Conservation (phyloP, 2,113 vertebrate genomes). For the Psittacula cyanocephala region DNA sequence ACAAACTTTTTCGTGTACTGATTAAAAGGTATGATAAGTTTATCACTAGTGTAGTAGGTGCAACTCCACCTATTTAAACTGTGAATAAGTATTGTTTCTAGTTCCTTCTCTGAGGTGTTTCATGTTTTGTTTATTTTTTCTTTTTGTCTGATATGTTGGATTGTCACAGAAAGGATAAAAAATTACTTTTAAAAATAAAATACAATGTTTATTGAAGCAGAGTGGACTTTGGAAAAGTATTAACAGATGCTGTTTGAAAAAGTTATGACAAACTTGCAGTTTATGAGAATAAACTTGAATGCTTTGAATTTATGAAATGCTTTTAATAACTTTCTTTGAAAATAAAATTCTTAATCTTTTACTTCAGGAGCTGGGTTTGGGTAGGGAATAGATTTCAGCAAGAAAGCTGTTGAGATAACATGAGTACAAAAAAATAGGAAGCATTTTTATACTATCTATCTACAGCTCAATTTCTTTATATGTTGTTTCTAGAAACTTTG, state of each 20-base stretch:
- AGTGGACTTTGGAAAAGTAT: not conserved
- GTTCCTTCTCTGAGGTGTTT: not conserved
- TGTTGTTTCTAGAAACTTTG: not conserved
- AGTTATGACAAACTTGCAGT: not conserved
- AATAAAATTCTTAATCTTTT: not conserved
- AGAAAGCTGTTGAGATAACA: not conserved
- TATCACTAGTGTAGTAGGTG: not conserved
- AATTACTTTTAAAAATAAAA: not conserved
- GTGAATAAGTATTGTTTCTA: not conserved
- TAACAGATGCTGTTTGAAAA: not conserved
- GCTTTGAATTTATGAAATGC: not conserved
- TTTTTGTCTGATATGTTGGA: not conserved
- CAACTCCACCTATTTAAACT: not conserved
- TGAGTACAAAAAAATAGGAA: not conserved
- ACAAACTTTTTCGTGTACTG: not conserved
- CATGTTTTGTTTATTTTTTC: not conserved
- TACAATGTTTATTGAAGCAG: not conserved
- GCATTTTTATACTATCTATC: not conserved
- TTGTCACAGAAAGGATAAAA: not conserved
- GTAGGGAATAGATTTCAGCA: not conserved
- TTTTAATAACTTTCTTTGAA: not conserved
- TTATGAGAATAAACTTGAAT: not conserved
- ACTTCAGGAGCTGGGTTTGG: not conserved
- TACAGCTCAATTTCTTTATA: not conserved
- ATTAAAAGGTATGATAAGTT: not conserved